A percentile compares a stretch with the other conserved stretches of the same genome.
Evolutionary conservation across 1,140 invertebrate species (phyloP).

Genomic region (Rhyacophila brunnea): DNA sequence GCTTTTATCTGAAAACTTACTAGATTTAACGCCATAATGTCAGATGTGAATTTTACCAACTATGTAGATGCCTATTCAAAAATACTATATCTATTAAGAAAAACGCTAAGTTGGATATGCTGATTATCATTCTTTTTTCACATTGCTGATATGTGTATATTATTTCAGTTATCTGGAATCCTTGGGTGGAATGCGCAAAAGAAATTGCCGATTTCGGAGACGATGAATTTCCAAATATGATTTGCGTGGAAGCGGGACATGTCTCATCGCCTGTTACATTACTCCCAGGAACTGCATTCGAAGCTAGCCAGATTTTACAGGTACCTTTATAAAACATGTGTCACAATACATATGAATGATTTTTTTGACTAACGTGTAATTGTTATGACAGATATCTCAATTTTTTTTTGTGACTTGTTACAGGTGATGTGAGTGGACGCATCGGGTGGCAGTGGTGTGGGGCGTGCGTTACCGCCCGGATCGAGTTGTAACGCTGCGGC

Average conservation of each 20-base stretch:
- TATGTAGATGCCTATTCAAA: no score
- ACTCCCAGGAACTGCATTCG: slow-evolving; percentile 82
- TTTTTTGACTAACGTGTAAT: no score
- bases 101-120: no score
- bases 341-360: no score
- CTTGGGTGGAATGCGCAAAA: slow-evolving; percentile 89
- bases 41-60: no score
- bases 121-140: no score
- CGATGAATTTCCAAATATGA: slow-evolving; percentile 93
- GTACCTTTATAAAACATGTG: slow-evolving; percentile 50
- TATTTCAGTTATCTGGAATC: slow-evolving; percentile 88
- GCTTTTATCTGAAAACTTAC: no score
- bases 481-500: not conserved
- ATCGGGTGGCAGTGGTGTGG: slow-evolving; percentile 20
- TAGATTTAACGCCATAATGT: no score
- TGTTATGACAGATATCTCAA: not conserved
- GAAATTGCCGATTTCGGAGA: slow-evolving; percentile 92
- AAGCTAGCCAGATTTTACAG: slow-evolving; percentile 83
- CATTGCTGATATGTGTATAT: no score
- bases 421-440: slow-evolving; percentile 36
- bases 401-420: slow-evolving; percentile 31
- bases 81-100: no score
- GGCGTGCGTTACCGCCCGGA: not conserved
- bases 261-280: slow-evolving; percentile 83
- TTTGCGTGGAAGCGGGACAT: slow-evolving; percentile 91